Percentiles rank a stretch among this genome's conserved stretches.
phyloP scores from a whole-genome alignment of 2,797 vertebrate species.

The Eulemur mongoz region DNA sequence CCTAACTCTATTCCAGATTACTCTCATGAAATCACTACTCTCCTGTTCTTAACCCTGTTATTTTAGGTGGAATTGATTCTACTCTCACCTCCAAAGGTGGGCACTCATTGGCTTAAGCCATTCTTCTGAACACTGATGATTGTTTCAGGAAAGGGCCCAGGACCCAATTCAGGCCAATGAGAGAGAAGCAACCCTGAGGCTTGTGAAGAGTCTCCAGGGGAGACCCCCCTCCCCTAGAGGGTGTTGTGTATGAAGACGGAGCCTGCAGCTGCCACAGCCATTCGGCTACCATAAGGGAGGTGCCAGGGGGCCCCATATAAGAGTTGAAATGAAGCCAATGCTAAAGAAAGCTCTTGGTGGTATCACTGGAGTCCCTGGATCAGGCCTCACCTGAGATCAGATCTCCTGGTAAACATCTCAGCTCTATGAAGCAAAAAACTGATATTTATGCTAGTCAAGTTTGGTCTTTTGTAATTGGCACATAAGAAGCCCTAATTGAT shows the following conservation, averaged over 20 bases:
- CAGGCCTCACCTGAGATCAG: neutral
- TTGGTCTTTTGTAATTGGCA: neutral
- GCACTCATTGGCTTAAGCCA: neutral
- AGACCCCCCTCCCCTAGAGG: neutral
- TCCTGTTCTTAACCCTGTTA: neutral
- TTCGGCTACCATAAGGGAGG: neutral
- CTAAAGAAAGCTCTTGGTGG: neutral
- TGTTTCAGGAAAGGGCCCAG: neutral
- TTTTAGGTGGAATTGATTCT: neutral
- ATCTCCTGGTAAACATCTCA: neutral
- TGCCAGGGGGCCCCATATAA: neutral
- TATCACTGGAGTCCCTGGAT: neutral
- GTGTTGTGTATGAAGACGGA: neutral
- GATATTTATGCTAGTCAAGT: neutral
- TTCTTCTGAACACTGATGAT: neutral
- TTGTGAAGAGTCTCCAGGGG: neutral
- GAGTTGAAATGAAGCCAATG: neutral
- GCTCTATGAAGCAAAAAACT: neutral
- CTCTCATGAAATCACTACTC: neutral
- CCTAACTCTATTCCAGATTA: neutral
- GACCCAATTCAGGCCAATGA: neutral
- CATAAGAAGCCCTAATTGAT: neutral
- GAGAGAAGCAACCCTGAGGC: neutral
- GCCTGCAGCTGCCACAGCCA: neutral
- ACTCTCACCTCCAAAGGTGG: neutral